Conservation (phyloP, 2,888 invertebrate genomes). For the Cyrtodaria siliqua region DNA sequence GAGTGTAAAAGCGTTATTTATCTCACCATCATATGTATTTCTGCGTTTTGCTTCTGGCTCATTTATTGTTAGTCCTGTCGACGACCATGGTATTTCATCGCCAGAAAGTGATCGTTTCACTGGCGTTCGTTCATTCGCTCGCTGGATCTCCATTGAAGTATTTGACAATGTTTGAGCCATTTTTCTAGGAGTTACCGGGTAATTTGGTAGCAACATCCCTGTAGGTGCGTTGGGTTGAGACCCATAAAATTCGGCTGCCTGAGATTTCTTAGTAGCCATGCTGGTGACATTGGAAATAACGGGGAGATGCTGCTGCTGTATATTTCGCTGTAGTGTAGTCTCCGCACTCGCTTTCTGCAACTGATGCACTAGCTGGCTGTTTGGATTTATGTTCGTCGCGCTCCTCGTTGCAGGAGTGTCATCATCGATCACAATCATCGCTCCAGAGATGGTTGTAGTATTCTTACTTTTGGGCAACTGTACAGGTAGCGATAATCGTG, state of each 20-base stretch:
- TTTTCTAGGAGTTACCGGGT: too few relatives aligned
- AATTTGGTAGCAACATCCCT: too few relatives aligned
- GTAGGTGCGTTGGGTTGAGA: too few relatives aligned
- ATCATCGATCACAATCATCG: constrained; percentile 25
- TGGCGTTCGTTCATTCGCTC: constrained; percentile 24
- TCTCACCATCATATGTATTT: background rate
- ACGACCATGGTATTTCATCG: background rate
- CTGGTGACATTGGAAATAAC: constrained; percentile 5
- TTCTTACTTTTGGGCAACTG: background rate
- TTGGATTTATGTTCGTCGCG: background rate
- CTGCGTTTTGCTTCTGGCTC: constrained; percentile 16
- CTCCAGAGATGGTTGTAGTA: constrained; percentile 7
- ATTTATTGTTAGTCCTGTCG: background rate
- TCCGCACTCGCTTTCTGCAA: background rate
- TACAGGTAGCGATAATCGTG: too few relatives aligned
- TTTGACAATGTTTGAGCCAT: too few relatives aligned
- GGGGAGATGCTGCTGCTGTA: background rate
- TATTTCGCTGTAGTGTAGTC: background rate
- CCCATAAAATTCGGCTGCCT: too few relatives aligned
- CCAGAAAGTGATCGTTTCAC: constrained; percentile 10
- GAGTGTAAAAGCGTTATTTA: too few relatives aligned
- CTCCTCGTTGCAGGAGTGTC: background rate
- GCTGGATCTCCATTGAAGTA: background rate
- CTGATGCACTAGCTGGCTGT: background rate
- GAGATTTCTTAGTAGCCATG: background rate